These are phyloP conservation scores for Umimayanthus kanabou DNA, from an alignment of 92 coral and sea anemone genomes.

Conservation along the genomic window DNA sequence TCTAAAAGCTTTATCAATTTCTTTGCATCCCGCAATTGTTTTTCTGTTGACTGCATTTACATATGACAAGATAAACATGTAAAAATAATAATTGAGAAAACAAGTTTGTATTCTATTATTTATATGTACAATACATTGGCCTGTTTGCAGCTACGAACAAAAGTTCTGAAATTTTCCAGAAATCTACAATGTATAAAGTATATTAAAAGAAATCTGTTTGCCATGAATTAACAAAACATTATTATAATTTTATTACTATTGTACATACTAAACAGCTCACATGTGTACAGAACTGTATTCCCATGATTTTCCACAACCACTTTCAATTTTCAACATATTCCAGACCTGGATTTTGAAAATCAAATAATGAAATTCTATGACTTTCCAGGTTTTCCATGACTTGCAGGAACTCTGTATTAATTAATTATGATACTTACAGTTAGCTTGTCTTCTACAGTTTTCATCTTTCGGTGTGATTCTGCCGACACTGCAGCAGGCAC, in stretches of 20 bases:
- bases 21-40: conserved; percentile 81
- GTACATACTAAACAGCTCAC: too few species aligned
- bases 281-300: too few species aligned
- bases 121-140: too few species aligned
- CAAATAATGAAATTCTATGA: too few species aligned
- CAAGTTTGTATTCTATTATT: too few species aligned
- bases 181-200: too few species aligned
- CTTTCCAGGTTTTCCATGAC: background rate
- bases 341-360: background rate
- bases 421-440: conserved; percentile 29
- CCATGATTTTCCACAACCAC: background rate
- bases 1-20: conserved; percentile 88
- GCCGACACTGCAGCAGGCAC: conserved; percentile 14
- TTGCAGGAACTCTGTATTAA: background rate
- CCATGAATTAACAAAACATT: too few species aligned
- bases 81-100: too few species aligned
- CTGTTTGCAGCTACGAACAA: too few species aligned
- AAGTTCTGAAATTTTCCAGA: too few species aligned
- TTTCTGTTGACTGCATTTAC: conserved; percentile 71
- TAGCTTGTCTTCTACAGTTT: conserved; percentile 51
- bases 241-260: too few species aligned
- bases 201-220: too few species aligned
- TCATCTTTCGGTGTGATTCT: conserved; percentile 43
- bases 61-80: background rate
- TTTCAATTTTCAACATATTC: background rate